These are phyloP conservation scores for Noctuana brunneofusca DNA, from an alignment of 2,888 invertebrate species.

Conservation along the genomic window DNA sequence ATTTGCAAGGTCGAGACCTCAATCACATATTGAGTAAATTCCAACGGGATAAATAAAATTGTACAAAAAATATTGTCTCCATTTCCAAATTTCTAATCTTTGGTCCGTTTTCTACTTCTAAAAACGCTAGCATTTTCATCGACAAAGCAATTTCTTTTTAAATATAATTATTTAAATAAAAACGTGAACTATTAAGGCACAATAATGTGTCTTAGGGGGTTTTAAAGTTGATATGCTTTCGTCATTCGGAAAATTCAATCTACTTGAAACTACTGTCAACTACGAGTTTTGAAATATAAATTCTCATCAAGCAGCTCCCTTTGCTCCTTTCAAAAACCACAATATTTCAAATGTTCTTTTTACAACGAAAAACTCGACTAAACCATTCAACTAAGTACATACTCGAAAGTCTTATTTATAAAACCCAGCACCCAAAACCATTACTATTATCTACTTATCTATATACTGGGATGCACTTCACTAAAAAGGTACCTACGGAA, in stretches of 20 bases:
- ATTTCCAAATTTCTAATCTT: conserved; percentile 63
- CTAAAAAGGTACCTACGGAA: conserved; percentile 53
- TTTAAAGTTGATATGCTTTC: conserved; percentile 69
- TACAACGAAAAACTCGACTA: conserved; percentile 44
- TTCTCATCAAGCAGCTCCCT: conserved; percentile 51
- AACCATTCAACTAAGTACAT: conserved; percentile 61
- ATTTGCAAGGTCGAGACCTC: conserved; percentile 41
- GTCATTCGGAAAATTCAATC: conserved; percentile 48
- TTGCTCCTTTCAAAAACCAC: conserved; percentile 47
- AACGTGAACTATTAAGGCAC: conserved; percentile 69
- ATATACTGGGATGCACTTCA: conserved; percentile 80
- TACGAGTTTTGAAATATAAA: conserved; percentile 60
- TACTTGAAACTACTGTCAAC: conserved; percentile 61
- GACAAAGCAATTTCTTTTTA: conserved; percentile 46
- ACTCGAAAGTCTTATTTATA: conserved; percentile 43
- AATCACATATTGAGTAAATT: conserved; percentile 47
- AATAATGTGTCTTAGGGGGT: conserved; percentile 69
- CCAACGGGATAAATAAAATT: conserved; percentile 65
- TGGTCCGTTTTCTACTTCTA: conserved; percentile 73
- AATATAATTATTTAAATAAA: conserved; percentile 47
- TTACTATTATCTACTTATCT: conserved; percentile 66
- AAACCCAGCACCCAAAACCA: conserved; percentile 74
- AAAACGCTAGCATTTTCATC: conserved; percentile 49
- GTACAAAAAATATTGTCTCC: conserved; percentile 76
- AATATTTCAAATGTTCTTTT: conserved; percentile 45